phyloP scores from a whole-genome alignment of 2,888 invertebrate species.

The Molanna angustata region DNA sequence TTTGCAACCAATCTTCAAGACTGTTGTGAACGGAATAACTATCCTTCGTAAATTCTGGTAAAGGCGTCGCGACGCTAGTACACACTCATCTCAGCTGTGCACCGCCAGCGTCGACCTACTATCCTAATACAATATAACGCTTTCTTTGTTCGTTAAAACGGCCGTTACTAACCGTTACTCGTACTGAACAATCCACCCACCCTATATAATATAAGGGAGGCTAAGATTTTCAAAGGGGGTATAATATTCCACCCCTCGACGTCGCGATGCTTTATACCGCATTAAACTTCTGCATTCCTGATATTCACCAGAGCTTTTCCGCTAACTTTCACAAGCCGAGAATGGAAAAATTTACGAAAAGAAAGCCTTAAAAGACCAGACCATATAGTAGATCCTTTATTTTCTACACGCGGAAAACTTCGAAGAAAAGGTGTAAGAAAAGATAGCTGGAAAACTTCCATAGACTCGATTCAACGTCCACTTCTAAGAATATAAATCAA shows the following conservation, averaged over 20 bases:
- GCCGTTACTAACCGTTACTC: slow-evolving; percentile 33
- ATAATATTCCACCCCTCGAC: slow-evolving; percentile 11
- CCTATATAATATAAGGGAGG: background rate
- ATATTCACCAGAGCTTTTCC: slow-evolving; percentile 28
- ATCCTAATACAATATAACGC: slow-evolving; percentile 30
- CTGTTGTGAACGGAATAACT: too few relatives aligned
- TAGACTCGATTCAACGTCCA: too few relatives aligned
- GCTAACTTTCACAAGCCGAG: slow-evolving; percentile 27
- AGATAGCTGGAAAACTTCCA: too few relatives aligned
- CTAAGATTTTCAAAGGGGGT: background rate
- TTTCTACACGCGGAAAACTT: too few relatives aligned
- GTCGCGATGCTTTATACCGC: slow-evolving; percentile 3
- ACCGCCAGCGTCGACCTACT: slow-evolving; percentile 21
- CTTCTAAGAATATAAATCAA: too few relatives aligned
- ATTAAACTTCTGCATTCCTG: slow-evolving; percentile 20
- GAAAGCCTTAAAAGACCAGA: too few relatives aligned
- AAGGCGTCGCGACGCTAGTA: slow-evolving; percentile 38
- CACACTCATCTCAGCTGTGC: slow-evolving; percentile 7
- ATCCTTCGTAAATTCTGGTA: background rate
- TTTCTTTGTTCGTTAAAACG: slow-evolving; percentile 33
- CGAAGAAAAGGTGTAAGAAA: too few relatives aligned
- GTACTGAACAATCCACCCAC: slow-evolving; percentile 1
- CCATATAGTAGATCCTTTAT: too few relatives aligned
- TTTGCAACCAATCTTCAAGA: too few relatives aligned
- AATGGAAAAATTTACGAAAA: too few relatives aligned